These are phyloP conservation scores for Tenthredo distinguenda DNA, from an alignment of 2,888 invertebrate species.

Conservation along the genomic window DNA sequence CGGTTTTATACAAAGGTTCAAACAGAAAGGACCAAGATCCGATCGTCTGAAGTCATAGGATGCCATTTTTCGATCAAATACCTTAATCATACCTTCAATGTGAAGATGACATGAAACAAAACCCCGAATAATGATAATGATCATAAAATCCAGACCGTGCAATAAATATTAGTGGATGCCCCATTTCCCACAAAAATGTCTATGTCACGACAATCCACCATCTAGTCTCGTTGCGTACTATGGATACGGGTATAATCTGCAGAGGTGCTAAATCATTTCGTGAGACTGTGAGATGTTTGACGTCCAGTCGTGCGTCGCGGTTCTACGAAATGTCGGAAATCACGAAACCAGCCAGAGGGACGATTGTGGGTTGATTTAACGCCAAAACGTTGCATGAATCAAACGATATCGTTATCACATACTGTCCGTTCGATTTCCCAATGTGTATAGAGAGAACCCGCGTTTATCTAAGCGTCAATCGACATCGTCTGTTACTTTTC, in stretches of 20 bases:
- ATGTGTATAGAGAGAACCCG: neutral
- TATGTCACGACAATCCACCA: neutral
- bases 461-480: slow-evolving; percentile 32
- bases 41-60: neutral
- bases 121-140: neutral
- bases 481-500: neutral
- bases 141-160: neutral
- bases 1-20: neutral
- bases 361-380: slow-evolving; percentile 27
- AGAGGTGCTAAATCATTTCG: slow-evolving; percentile 40
- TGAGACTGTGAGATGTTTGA: slow-evolving; percentile 23
- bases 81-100: neutral
- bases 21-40: neutral
- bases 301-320: slow-evolving; percentile 30
- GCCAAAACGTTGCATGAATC: slow-evolving; percentile 35
- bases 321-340: slow-evolving; percentile 43
- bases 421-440: slow-evolving; percentile 26
- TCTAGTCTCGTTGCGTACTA: neutral
- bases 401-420: slow-evolving; percentile 31
- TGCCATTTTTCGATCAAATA: neutral
- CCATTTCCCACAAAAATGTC: neutral
- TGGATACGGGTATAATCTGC: neutral
- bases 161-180: neutral
- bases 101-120: neutral
- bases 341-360: neutral